A percentile compares a stretch with the other conserved stretches of the same genome.
phyloP scores from a whole-genome alignment of 2,113 vertebrate genomes.

The Phaethon lepturus region DNA sequence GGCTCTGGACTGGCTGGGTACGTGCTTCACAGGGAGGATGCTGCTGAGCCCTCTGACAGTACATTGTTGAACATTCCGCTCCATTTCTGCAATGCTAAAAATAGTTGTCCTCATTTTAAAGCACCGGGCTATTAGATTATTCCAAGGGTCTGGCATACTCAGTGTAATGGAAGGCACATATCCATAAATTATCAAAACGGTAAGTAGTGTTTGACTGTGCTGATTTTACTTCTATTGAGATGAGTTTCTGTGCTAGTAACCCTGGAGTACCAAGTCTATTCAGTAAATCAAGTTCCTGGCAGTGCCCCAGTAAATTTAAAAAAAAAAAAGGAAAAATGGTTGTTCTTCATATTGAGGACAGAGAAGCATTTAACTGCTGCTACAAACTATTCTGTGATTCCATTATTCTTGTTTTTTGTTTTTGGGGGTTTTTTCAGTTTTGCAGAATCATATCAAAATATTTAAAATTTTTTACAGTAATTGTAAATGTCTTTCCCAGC shows the following conservation, averaged over 20 bases:
- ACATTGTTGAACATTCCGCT: conserved; percentile 46
- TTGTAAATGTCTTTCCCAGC: conserved; percentile 1
- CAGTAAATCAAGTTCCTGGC: not conserved
- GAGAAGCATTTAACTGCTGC: not conserved
- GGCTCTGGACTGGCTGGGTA: not conserved
- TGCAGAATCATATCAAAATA: not conserved
- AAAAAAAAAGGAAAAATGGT: not conserved
- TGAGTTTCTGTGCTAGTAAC: not conserved
- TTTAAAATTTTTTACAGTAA: not conserved
- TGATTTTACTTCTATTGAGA: conserved; percentile 39
- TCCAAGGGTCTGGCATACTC: conserved; percentile 20
- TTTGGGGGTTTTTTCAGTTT: not conserved
- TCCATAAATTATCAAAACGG: conserved; percentile 60
- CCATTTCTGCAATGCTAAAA: conserved; percentile 59
- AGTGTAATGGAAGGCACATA: conserved; percentile 28
- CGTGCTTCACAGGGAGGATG: not conserved
- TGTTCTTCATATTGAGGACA: not conserved
- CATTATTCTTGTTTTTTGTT: not conserved
- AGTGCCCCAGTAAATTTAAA: not conserved
- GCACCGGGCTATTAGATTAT: conserved; percentile 47
- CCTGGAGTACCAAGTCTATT: not conserved
- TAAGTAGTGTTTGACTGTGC: not conserved
- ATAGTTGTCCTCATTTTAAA: conserved; percentile 63
- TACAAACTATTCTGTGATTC: too few relatives aligned
- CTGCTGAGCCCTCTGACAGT: not conserved